Base-by-base conservation (phyloP, 1,140 invertebrate species). In the Ceratina australensis region DNA sequence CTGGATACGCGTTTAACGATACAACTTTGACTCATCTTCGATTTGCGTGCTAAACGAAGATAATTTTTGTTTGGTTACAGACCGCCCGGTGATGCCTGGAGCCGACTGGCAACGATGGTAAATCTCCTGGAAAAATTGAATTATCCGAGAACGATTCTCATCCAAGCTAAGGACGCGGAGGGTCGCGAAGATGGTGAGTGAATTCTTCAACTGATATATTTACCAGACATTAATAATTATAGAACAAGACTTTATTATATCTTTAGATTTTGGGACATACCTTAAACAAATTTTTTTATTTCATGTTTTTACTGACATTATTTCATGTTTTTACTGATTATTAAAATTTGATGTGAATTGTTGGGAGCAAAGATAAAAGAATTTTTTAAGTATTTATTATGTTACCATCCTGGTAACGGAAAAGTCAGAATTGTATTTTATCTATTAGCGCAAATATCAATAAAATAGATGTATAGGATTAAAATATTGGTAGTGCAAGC, bases 61-160 rank as follows among this genome's bases (percentile, higher is more conserved):
- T 12, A 4, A 18, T 22, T 33, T 3, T 20, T n/a, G 16, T 88
- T 87, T 87, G 90, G 82, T 90, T 93, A 50, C 92, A 97, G 96
- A 72, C 94, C 94, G 42, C 92, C 95, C 64, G 95, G 95, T 76
- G 96, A 97, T 91, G 95, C 95, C 2, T 97, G 96, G 97, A 94
- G 93, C 80, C 94, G 95, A 88, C 90, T 97, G 59, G 96, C 96
- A 18, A 94, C 94, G 33, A 92, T 97, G 78, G 96, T 97, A 88
- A 95, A 96, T 87, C 93, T 95, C 56, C 89, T 96, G 78, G 94
- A 95, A 89, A 93, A 94, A 86, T 90, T 96, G 33, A 94, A 95
- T 80, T 93, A 94, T 82, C 93, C 94, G 75, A 89, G 92, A 67
- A 79, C 87, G 75, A 81, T 89, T 4, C 57, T 92, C 42, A 90